These are phyloP conservation scores for Scaptomyza flava DNA, from an alignment of 2,888 invertebrate species.

Conservation along the genomic window DNA sequence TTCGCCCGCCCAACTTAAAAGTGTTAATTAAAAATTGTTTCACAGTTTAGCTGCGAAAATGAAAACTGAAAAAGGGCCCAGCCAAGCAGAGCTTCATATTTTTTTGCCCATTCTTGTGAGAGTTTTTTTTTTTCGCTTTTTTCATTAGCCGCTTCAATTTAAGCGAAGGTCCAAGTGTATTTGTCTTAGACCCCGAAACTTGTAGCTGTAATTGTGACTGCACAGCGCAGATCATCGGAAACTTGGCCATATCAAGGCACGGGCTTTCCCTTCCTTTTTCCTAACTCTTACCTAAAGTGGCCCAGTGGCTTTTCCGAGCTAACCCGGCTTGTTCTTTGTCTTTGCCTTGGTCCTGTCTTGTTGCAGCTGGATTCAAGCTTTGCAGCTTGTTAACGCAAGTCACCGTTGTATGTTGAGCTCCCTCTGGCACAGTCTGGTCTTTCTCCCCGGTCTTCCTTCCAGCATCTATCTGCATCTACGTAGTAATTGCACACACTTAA, in stretches of 20 bases:
- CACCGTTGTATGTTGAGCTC: conserved; percentile 41
- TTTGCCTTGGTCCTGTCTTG: conserved; percentile 21
- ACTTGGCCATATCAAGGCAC: conserved; percentile 58
- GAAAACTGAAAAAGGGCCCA: conserved; percentile 80
- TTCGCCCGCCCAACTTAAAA: conserved; percentile 70
- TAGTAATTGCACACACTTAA: conserved; percentile 76
- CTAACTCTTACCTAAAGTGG: conserved; percentile 26
- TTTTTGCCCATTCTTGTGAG: conserved; percentile 26
- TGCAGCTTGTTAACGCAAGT: conserved; percentile 56
- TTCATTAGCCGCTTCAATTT: conserved; percentile 75
- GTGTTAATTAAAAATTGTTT: conserved; percentile 83
- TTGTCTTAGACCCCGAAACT: conserved; percentile 74
- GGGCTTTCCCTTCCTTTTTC: not conserved
- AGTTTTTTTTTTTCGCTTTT: conserved; percentile 42
- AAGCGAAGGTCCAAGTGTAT: conserved; percentile 71
- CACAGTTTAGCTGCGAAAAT: conserved; percentile 82
- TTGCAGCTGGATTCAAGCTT: conserved; percentile 28
- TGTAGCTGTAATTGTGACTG: conserved; percentile 62
- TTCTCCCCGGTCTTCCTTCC: not conserved
- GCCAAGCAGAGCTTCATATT: conserved; percentile 56
- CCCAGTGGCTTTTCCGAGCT: conserved; percentile 16
- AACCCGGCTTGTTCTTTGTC: conserved; percentile 39
- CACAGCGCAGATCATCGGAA: conserved; percentile 42
- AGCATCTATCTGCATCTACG: conserved; percentile 66
- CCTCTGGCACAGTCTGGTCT: not conserved